Evolutionary conservation across 2,888 invertebrate species (phyloP), one percentile per base, ranked within the genome.

Genomic region (Pollenia labialis): DNA sequence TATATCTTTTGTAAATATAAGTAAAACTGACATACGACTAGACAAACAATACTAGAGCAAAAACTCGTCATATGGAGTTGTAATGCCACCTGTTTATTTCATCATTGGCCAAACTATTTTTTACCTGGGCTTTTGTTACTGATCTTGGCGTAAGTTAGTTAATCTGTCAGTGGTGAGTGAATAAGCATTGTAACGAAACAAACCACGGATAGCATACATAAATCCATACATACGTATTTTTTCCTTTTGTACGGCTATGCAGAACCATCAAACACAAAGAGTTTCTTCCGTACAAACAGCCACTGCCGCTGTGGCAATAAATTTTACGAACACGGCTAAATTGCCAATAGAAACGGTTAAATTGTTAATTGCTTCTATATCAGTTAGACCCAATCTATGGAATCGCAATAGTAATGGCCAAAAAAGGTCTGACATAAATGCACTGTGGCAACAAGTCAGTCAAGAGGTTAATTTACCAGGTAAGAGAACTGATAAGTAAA

Each of bases 381-480:
- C 91, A 11, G 90, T 89, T 18, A 88, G 91, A 12, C 91, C 91
- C n/a, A 88, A 90, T 48, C 87, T 91, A 23, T 91, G 92, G 92
- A 88, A 91, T 85, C 89, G 92, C 23, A 90, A 88, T 64, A 90
- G 90, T 18, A 89, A 88, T 88, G 90, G 91, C 14, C 91, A 91
- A 56, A 91, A 89, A 84, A 90, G 91, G 58, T 90, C 91, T 54
- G 91, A 91, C 58, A 90, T 91, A 23, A 91, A 92, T 82, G 88
- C 89, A 42, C 89, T 91, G 69, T 91, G 91, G 91, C 89, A 90
- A 64, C 91, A 91, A 16, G 91, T 91, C 74, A 90, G 92, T 56
- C 89, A 90, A 90, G 91, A 91, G 85, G 90, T 91, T n/a, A 88
- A 90, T 88, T 84, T 91, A 79, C 91, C 91, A 89, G 91, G 91